Conservation (phyloP, 2,888 invertebrate species). For the Sminthurinus aureus region DNA sequence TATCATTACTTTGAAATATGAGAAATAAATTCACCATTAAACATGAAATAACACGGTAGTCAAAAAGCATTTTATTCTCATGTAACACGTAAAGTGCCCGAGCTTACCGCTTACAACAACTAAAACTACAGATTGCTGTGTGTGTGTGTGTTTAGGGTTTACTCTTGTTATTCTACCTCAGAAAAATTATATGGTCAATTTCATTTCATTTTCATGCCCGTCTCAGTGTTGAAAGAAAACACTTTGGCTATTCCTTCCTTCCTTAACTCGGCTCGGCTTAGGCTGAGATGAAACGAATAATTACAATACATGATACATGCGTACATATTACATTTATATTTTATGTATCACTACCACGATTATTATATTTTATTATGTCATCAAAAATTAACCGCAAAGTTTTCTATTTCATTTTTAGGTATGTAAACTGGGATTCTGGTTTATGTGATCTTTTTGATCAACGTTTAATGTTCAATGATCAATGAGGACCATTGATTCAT, state of each 20-base stretch:
- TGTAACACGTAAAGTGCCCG: neutral
- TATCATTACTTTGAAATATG: constrained; percentile 22
- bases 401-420: too few relatives aligned
- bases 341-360: too few relatives aligned
- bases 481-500: too few relatives aligned
- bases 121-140: neutral
- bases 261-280: neutral
- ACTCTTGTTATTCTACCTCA: neutral
- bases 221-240: neutral
- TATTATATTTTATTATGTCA: too few relatives aligned
- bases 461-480: too few relatives aligned
- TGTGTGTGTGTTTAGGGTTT: neutral
- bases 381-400: too few relatives aligned
- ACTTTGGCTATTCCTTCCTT: neutral
- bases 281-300: too few relatives aligned
- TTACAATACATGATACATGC: too few relatives aligned
- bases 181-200: neutral
- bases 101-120: too few relatives aligned
- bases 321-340: too few relatives aligned
- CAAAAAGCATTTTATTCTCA: neutral
- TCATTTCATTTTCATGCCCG: neutral
- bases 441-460: too few relatives aligned
- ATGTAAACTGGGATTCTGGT: too few relatives aligned
- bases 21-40: constrained; percentile 21
- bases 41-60: constrained; percentile 11